Base-by-base conservation (phyloP, 2,888 invertebrate species). In the Alsophila aescularia region DNA sequence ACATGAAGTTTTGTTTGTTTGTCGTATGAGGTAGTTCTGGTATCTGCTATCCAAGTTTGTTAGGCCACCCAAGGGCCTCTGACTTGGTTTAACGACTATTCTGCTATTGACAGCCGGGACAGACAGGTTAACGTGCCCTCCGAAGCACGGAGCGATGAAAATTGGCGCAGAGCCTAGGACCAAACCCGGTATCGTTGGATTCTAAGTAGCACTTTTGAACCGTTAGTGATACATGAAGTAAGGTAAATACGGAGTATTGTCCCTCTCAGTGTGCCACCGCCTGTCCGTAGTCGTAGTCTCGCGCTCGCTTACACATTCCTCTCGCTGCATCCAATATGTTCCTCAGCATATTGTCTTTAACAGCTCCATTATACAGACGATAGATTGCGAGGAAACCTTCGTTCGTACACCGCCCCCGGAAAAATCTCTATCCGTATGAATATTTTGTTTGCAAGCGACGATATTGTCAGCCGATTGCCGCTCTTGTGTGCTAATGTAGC, bases 311-410 rank as follows among this genome's bases (percentile, higher is more conserved):
- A 89, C 90, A 89, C 89, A 88, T 84, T 85, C 85, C 83, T 77
- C 84, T 81, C 77, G 83, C 89, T 90, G 90, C 90, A 90, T 90
- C 87, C 90, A 90, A 90, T 90, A 90, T 88, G 90, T 90, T 88
- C 83, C 85, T 83, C 75, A 80, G 86, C 85, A 87, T 90, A 90
- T 89, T 90, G 90, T 90, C 90, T 90, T 89, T 90, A 90, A 90
- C 90, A 85, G 88, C 85, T 87, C 89, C 87, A 90, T 90, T 90
- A 90, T 89, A 83, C 81, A 70, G 76, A 74, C 79, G 83, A 83
- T 87, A 78, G 77, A 79, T 80, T 77, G 80, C 69, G 69, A 64
- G 70, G 69, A 72, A 67, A 68, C 50, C 35, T 50, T 34, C 70
- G 67, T 61, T 67, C 56, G 62, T 65, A 69, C 70, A 73, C 69